Evolutionary conservation across 2,797 vertebrate species (phyloP).

Genomic region (Cercopithecus diana): DNA sequence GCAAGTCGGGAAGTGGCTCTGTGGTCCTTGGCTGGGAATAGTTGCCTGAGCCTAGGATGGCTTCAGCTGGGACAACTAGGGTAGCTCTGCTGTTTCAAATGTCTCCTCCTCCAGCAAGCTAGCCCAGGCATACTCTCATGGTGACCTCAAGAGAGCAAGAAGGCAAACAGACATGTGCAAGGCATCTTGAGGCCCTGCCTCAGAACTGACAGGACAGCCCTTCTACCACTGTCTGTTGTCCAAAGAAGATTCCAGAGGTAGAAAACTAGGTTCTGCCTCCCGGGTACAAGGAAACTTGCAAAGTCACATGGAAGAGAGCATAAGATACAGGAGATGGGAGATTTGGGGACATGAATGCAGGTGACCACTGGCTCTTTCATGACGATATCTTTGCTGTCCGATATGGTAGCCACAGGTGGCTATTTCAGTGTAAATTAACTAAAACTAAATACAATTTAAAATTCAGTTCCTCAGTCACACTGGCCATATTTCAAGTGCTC

Average conservation of each 20-base stretch:
- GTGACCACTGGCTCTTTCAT: not conserved
- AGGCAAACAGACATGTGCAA: not conserved
- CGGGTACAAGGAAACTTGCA: not conserved
- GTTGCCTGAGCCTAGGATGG: not conserved
- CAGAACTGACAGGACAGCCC: not conserved
- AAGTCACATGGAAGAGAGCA: not conserved
- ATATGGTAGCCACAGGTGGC: accelerated
- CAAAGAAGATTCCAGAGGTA: not conserved
- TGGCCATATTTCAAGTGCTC: not conserved
- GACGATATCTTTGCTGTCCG: not conserved
- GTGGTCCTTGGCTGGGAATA: not conserved
- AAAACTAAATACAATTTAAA: not conserved
- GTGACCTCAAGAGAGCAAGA: not conserved
- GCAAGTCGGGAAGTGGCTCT: not conserved
- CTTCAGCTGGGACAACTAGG: accelerated
- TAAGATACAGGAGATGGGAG: not conserved
- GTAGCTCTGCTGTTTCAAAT: not conserved
- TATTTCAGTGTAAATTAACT: not conserved
- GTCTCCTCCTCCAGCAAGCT: not conserved
- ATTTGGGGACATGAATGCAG: not conserved
- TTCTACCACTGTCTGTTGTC: not conserved
- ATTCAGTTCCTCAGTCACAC: not conserved
- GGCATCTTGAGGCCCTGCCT: not conserved
- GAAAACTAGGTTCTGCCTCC: not conserved
- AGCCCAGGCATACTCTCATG: accelerated